A percentile compares a stretch with the other conserved stretches of the same genome.
phyloP scores from a whole-genome alignment of 2,888 invertebrate genomes.

The Napeogenes sylphis region DNA sequence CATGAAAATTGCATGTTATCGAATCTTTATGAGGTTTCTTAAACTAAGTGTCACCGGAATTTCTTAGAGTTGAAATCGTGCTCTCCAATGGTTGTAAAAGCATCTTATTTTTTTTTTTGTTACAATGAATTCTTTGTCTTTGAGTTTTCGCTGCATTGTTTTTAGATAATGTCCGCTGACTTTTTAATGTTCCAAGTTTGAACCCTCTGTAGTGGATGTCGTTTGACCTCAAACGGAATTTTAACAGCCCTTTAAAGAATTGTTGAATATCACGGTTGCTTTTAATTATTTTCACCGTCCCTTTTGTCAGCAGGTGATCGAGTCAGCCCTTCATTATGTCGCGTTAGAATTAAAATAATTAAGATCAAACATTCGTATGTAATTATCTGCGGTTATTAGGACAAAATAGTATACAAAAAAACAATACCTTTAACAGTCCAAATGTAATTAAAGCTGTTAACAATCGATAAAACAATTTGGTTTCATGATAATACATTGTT shows the following conservation, averaged over 20 bases:
- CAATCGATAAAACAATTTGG: slow-evolving; percentile 3
- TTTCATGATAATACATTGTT: slow-evolving; percentile 5
- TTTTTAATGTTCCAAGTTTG: slow-evolving; percentile 11
- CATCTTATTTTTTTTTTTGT: too few species aligned
- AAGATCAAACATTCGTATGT: slow-evolving; percentile 10
- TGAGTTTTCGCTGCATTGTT: slow-evolving; percentile 2
- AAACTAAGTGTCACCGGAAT: slow-evolving; percentile 13
- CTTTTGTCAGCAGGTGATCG: slow-evolving; percentile 18
- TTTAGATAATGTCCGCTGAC: slow-evolving; percentile 10
- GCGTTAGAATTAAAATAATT: slow-evolving; percentile 28
- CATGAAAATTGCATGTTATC: slow-evolving; percentile 53
- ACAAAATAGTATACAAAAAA: slow-evolving; percentile 14
- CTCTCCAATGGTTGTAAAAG: background rate
- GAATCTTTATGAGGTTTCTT: slow-evolving; percentile 39
- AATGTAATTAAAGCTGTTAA: slow-evolving; percentile 18
- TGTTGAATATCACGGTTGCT: slow-evolving; percentile 16
- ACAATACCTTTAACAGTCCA: slow-evolving; percentile 21
- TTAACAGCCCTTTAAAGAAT: slow-evolving; percentile 26
- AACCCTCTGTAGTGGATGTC: slow-evolving; percentile 22
- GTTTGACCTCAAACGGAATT: slow-evolving; percentile 30
- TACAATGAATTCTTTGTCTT: too few species aligned
- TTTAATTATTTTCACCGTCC: slow-evolving; percentile 13
- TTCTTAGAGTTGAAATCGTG: slow-evolving; percentile 9
- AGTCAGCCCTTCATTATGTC: slow-evolving; percentile 12
- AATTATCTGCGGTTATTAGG: background rate